Base-by-base conservation (phyloP, 35 echinoderm and acorn worm genomes). In the Ophiothrix spiculata region DNA sequence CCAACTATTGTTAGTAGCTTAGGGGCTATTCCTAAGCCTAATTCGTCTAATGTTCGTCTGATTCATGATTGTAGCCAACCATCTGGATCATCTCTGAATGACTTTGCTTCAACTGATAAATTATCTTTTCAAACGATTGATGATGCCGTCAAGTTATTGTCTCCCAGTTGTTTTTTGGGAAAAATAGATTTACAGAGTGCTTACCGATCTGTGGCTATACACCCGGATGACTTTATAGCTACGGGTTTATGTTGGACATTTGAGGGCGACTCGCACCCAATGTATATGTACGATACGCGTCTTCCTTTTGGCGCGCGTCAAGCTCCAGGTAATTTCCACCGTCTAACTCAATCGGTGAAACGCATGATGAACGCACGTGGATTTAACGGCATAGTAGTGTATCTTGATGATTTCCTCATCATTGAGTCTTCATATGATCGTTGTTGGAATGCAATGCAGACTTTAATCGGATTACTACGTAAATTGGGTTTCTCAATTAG, bases 121-220 rank as follows among this genome's bases (percentile, higher is more conserved):
- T 28, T 25, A 69, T 69, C 60, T 25, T 69, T 69, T 69, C 60
- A 69, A 69, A 69, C 60, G 29, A 69, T 69, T n/a, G 60, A 69
- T 69, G 60, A 69, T 25, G 60, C 25, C 16, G 60, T 69, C 29
- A 15, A 69, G 23, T 12, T 69, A 25, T 2, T 69, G 3, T 25
- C 60, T 25, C 60, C 10, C 8, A 69, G 29, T n/a, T 69, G 60
- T 69, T 69, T 25, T 69, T 69, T 69, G 60, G 60, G 16, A 15
- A 69, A 69, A 25, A 28, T 69, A 2, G 60, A 69, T 25, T 28
- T 69, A 2, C 60, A 69, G 25, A 69, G 60, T n/a, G 60, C 60
- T 69, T 69, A 69, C 23, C 60, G 60, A 15, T 69, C 60, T 10
- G 29, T 69, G 29, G 16, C 60, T n/a, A 69, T 69, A 12, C 60